phyloP scores from a whole-genome alignment of 2,888 invertebrate species.

The Ischnura elegans region DNA sequence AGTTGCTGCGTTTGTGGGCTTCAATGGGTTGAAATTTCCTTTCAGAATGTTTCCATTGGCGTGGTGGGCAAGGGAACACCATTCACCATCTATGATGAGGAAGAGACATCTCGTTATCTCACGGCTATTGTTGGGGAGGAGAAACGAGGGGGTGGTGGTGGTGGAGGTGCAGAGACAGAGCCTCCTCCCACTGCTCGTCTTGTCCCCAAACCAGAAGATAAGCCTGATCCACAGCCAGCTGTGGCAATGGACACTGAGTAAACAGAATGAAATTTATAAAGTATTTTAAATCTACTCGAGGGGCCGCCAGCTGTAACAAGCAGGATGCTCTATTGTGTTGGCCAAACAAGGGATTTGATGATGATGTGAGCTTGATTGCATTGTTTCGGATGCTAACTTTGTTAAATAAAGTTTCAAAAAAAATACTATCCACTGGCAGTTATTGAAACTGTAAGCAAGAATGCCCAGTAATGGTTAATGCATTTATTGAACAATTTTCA shows the following conservation, averaged over 20 bases:
- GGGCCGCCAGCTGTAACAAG: background rate
- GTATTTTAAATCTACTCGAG: background rate
- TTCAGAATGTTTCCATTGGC: slow-evolving; percentile 94
- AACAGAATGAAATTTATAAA: slow-evolving; percentile 61
- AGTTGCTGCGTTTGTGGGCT: too few species aligned
- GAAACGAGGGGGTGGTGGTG: slow-evolving; percentile 76
- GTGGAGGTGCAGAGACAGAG: slow-evolving; percentile 72
- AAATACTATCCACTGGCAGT: background rate
- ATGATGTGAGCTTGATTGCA: slow-evolving; percentile 40
- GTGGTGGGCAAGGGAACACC: slow-evolving; percentile 92
- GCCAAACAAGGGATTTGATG: background rate
- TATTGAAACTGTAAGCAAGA: slow-evolving; percentile 9
- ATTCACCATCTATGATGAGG: slow-evolving; percentile 90
- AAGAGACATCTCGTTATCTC: slow-evolving; percentile 83
- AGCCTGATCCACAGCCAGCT: slow-evolving; percentile 78
- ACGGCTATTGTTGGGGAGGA: slow-evolving; percentile 82
- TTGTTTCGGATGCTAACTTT: slow-evolving; percentile 61
- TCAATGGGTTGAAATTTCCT: slow-evolving; percentile 70
- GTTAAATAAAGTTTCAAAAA: slow-evolving; percentile 58
- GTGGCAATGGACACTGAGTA: slow-evolving; percentile 80
- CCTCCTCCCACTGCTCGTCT: slow-evolving; percentile 72
- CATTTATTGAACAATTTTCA: slow-evolving; percentile 17
- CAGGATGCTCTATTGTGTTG: background rate
- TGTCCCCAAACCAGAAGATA: slow-evolving; percentile 75
- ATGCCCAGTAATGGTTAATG: background rate